Base-by-base conservation (phyloP, 2,888 invertebrate genomes). In the Agrotis exclamationis region DNA sequence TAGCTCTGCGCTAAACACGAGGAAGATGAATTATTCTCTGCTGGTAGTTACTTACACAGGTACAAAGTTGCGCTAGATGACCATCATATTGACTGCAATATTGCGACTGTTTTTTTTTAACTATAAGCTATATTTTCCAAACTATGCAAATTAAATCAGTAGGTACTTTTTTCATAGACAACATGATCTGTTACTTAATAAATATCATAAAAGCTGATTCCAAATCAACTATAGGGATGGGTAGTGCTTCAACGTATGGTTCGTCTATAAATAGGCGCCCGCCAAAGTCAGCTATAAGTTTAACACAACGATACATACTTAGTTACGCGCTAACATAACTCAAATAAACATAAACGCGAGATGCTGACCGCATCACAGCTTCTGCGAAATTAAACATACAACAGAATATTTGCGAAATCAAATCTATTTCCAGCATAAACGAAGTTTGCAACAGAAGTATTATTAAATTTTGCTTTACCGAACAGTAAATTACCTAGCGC, bases 211-310 rank as follows among this genome's bases (percentile, higher is more conserved):
- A 51, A 44, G n/a, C 58, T 44, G 28, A n/a, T 60, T 45, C 18
- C 16, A 62, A 54, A 58, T 24, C 33, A 59, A 79, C 65, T 73
- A 59, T 45, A 82, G 47, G 39, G 22, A 56, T 53, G 66, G 57
- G 62, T 66, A 83, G 69, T 63, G 54, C 44, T 69, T 71, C 69
- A 74, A 74, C 72, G 81, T 64, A 64, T 75, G 67, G 74, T 75
- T 79, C 64, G 77, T 78, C 90, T 93, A 93, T 88, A 91, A 89
- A 91, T 92, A 93, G 77, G 58, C 85, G 70, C 70, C 71, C 73
- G 79, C 80, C 76, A 73, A 75, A 70, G 50, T 83, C 86, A 84
- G 84, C 76, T 82, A 80, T 74, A 80, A 80, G 79, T 83, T 86
- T 81, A 83, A 85, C 80, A 80, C 74, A 83, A 84, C 83, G 74